phyloP scores from a whole-genome alignment of 2,797 vertebrate species.

The Hozukius guyotensis region DNA sequence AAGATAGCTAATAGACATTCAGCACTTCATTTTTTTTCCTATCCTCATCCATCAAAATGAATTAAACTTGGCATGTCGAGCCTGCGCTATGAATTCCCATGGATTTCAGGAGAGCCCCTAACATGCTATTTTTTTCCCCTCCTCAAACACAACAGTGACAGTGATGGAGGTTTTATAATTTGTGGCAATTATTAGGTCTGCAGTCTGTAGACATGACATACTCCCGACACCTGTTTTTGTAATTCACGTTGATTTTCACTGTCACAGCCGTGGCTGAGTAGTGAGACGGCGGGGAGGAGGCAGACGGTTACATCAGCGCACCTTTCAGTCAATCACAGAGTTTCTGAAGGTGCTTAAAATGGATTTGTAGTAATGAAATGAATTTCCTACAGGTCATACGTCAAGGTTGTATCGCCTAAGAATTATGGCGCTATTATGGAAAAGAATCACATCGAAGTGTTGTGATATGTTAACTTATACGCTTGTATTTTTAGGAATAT shows the following conservation, averaged over 20 bases:
- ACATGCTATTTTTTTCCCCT: constrained; percentile 50
- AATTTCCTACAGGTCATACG: constrained; percentile 11
- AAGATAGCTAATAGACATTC: constrained; percentile 80
- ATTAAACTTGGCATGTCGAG: constrained; percentile 79
- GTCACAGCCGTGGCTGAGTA: constrained; percentile 54
- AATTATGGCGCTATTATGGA: constrained; percentile 14
- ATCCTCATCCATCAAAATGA: constrained; percentile 83
- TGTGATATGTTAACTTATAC: constrained; percentile 37
- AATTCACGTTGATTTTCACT: constrained; percentile 69
- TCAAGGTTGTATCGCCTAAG: constrained; percentile 11
- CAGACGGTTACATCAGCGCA: constrained; percentile 64
- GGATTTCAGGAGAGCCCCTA: constrained; percentile 72
- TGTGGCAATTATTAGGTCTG: constrained; percentile 78
- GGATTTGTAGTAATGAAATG: constrained; percentile 52
- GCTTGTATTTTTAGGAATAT: constrained; percentile 31
- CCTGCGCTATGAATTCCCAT: constrained; percentile 70
- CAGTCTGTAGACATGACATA: constrained; percentile 73
- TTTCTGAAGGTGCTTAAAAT: constrained; percentile 45
- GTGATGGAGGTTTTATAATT: constrained; percentile 80
- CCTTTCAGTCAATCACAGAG: constrained; percentile 48
- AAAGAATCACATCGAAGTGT: constrained; percentile 8
- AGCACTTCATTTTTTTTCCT: constrained; percentile 66
- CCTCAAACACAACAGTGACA: constrained; percentile 72
- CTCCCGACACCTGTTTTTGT: constrained; percentile 78
- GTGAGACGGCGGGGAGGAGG: constrained; percentile 48